These are phyloP conservation scores for Capromys pilorides DNA, from an alignment of 2,797 vertebrate species.

Conservation along the genomic window DNA sequence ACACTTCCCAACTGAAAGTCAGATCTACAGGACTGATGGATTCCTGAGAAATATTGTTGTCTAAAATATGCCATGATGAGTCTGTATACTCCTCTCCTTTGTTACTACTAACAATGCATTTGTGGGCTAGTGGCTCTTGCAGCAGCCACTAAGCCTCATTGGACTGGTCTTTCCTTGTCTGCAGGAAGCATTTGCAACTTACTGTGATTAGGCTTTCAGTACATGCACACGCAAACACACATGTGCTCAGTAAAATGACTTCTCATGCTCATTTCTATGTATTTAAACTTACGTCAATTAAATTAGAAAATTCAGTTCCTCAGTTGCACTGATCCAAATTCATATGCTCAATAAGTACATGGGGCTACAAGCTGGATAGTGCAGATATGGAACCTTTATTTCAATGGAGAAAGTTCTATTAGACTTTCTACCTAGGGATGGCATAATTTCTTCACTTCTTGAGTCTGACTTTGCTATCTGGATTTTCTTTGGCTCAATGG, in stretches of 20 bases:
- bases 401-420: not conserved
- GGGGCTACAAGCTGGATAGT: not conserved
- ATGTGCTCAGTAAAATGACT: not conserved
- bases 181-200: not conserved
- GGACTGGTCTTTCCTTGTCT: not conserved
- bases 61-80: not conserved
- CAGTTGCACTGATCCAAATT: not conserved
- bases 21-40: not conserved
- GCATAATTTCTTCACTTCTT: not conserved
- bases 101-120: not conserved
- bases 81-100: not conserved
- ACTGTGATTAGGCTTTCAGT: conserved; percentile 27
- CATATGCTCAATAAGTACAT: not conserved
- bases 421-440: not conserved
- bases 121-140: not conserved
- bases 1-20: not conserved
- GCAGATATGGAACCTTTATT: not conserved
- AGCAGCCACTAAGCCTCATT: not conserved
- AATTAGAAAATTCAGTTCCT: not conserved
- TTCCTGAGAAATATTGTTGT: not conserved
- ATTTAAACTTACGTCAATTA: conserved; percentile 18
- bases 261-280: conserved; percentile 6
- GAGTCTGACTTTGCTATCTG: not conserved
- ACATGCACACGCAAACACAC: not conserved
- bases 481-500: not conserved